Conservation (phyloP, 2,113 vertebrate genomes). For the Ascaphus truei region DNA sequence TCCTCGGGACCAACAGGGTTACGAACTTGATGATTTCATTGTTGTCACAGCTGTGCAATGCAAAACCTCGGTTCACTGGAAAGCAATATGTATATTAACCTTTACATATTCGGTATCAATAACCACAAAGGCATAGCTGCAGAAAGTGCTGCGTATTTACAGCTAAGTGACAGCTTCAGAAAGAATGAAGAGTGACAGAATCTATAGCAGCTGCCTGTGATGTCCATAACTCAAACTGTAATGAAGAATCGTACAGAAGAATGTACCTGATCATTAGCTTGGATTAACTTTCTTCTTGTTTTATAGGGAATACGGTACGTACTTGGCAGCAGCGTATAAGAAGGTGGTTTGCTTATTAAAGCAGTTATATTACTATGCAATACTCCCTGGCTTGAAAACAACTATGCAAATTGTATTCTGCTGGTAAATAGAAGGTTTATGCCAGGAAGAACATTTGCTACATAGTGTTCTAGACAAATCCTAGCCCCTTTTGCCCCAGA, state of each 20-base stretch:
- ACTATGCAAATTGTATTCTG: slow-evolving; percentile 24
- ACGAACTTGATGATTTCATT: slow-evolving; percentile 33
- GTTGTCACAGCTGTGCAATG: slow-evolving; percentile 35
- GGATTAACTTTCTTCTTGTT: not conserved
- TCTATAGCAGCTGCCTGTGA: not conserved
- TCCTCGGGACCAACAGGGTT: slow-evolving; percentile 34
- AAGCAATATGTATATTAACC: slow-evolving; percentile 38
- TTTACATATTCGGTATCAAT: slow-evolving; percentile 36
- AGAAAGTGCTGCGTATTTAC: slow-evolving; percentile 23
- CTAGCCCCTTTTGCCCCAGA: slow-evolving; percentile 12
- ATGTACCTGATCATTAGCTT: not conserved
- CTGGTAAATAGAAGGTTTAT: slow-evolving; percentile 10
- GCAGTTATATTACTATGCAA: slow-evolving; percentile 11
- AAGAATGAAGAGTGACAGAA: not conserved
- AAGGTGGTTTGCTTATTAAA: not conserved
- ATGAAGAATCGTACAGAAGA: not conserved
- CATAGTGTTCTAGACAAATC: slow-evolving; percentile 19
- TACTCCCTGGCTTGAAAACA: slow-evolving; percentile 2
- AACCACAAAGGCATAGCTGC: slow-evolving; percentile 18
- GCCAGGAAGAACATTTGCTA: slow-evolving; percentile 24
- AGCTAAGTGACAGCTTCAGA: not conserved
- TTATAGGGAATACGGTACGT: slow-evolving; percentile 10
- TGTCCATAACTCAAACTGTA: not conserved
- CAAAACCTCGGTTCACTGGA: slow-evolving; percentile 35
- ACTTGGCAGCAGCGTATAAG: not conserved